Conservation (phyloP, 2,797 vertebrate species). For the Fratercula arctica region DNA sequence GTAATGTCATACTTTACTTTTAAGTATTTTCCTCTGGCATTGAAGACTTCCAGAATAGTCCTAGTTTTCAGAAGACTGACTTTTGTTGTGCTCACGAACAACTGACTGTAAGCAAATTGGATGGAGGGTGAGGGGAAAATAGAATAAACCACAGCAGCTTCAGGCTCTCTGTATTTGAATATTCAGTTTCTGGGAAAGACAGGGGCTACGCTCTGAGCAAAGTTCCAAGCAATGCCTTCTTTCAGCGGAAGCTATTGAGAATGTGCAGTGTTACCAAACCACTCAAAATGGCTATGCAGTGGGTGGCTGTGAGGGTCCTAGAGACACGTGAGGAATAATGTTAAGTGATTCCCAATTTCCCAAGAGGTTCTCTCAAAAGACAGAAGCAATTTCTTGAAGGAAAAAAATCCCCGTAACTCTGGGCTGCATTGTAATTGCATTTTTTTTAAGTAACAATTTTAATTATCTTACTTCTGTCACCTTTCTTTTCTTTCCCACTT, state of each 20-base stretch:
- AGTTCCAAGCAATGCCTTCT: not conserved
- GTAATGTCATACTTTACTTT: not conserved
- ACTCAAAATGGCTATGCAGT: not conserved
- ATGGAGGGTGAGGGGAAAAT: not conserved
- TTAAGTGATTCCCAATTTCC: not conserved
- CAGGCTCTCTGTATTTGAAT: not conserved
- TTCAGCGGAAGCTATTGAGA: not conserved
- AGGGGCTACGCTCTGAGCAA: accelerated
- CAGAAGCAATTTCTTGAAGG: not conserved
- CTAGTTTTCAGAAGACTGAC: not conserved
- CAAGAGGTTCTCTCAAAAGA: not conserved
- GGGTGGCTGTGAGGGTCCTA: not conserved
- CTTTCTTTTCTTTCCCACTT: not conserved
- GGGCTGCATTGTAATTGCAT: not conserved
- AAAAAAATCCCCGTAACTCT: not conserved
- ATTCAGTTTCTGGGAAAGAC: not conserved
- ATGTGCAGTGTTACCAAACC: not conserved
- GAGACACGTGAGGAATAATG: not conserved
- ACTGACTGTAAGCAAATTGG: not conserved
- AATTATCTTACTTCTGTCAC: not conserved
- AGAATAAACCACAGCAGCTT: not conserved
- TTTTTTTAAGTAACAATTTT: not conserved
- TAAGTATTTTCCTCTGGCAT: not conserved
- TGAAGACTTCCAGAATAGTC: not conserved
- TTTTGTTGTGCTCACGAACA: not conserved